Evolutionary conservation across 1,140 invertebrate species (phyloP).

Genomic region (Acromyrmex echinatior): DNA sequence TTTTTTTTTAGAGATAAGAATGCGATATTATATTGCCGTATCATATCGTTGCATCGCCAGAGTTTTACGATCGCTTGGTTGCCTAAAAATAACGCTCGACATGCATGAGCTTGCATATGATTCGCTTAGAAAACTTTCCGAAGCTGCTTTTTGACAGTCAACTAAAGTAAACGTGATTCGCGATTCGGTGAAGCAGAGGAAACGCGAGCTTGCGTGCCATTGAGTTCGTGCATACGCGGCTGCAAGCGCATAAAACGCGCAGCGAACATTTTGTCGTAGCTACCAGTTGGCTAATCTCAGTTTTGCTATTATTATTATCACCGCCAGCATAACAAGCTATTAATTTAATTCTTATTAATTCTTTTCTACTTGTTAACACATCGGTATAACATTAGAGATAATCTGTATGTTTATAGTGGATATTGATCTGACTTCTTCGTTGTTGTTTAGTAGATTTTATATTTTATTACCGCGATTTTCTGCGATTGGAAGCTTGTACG

Average conservation of each 20-base stretch:
- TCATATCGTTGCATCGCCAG: slow-evolving; percentile 22
- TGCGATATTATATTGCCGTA: slow-evolving; percentile 8
- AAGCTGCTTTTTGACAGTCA: slow-evolving; percentile 35
- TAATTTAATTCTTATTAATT: slow-evolving; percentile 51
- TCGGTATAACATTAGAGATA: slow-evolving; percentile 21
- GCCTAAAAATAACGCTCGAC: slow-evolving; percentile 18
- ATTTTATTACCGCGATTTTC: background rate
- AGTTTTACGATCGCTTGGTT: slow-evolving; percentile 32
- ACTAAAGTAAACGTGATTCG: slow-evolving; percentile 22
- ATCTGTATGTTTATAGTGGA: slow-evolving; percentile 2
- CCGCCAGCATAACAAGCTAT: slow-evolving; percentile 18
- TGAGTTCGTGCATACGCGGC: slow-evolving; percentile 42
- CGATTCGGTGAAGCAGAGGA: slow-evolving; percentile 29
- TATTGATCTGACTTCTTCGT: background rate
- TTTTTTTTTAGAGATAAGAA: background rate
- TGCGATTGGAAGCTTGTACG: background rate
- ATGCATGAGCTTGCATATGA: background rate
- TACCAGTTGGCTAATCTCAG: slow-evolving; percentile 40
- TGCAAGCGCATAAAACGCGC: slow-evolving; percentile 34
- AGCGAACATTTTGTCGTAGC: slow-evolving; percentile 48
- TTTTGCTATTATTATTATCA: slow-evolving; percentile 57
- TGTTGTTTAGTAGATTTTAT: background rate
- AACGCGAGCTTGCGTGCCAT: slow-evolving; percentile 54
- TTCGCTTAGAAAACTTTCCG: slow-evolving; percentile 42
- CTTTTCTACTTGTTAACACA: slow-evolving; percentile 47